Base-by-base conservation (phyloP, 2,888 invertebrate genomes). In the Ormyrus nitidulus region DNA sequence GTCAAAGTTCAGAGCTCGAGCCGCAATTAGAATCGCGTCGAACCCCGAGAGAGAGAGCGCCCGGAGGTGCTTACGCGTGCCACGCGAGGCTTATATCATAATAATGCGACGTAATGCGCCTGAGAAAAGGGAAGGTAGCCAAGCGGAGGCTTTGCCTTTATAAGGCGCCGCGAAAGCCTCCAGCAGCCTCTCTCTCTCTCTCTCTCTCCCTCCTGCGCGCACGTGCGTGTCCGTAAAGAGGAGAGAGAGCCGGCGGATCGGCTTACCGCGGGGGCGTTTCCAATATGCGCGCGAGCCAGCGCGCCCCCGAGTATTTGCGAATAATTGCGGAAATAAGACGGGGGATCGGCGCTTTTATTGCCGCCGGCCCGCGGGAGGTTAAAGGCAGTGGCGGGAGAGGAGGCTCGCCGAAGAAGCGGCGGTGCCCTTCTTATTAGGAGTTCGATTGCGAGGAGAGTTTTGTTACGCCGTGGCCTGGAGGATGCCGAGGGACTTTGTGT, bases 51-150 rank as follows among this genome's bases (percentile, higher is more conserved):
- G 19, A 19, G 19, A 19, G 19, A 19, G 34, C 34, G 34, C 34
- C 34, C 34, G 34, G 34, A 34, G 34, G 34, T 34, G 34, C 34
- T 10, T 48, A 46, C 46, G 73, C 69, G 69, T 58, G 62, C 69
- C 79, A 64, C 73, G 68, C 82, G 85, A 82, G 81, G 80, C 84
- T 86, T 86, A 86, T 86, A 86, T 87, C 86, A 84, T 87, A 85
- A 86, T 85, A 85, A 85, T 75, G 81, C 69, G 62, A 61, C 54
- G 77, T 70, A 70, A 68, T 61, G 73, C 73, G 62, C 44, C 19
- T 54, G 77, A 48, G 49, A 66, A 61, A 68, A 64, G 62, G 62
- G 65, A 7, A 53, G 13, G 61, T 48, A 53, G 76, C 64, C 54
- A 13, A 66, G 44, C 72, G 72, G 51, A 68, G 34, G 66, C 80